These are phyloP conservation scores for Pterostichus niger DNA, from an alignment of 2,888 invertebrate genomes.

Conservation along the genomic window DNA sequence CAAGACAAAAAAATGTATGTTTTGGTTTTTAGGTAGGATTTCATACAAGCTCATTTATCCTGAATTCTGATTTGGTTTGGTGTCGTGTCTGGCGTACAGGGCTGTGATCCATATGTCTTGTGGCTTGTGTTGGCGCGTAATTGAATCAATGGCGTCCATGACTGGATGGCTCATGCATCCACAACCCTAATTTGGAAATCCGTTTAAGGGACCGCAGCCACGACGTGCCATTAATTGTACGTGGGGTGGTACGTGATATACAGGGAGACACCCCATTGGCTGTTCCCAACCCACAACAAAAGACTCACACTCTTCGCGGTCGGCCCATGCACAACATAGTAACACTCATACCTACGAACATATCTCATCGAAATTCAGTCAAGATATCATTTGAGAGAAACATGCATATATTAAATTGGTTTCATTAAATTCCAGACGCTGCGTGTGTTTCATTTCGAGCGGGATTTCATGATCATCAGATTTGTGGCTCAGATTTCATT, in stretches of 20 bases:
- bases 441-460: conserved; percentile 44
- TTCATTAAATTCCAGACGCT: conserved; percentile 8
- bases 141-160: conserved; percentile 45
- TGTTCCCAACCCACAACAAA: not conserved
- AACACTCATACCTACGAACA: no score
- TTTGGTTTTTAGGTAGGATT: no score
- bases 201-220: conserved; percentile 45
- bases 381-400: not conserved
- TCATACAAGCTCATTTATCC: no score
- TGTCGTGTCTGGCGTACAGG: no score
- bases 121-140: conserved; percentile 17
- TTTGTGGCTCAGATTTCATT: conserved; percentile 35
- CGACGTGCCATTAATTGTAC: conserved; percentile 53
- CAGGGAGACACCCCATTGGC: conserved; percentile 14
- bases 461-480: not conserved
- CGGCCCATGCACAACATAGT: not conserved
- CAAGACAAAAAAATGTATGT: no score
- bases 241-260: not conserved
- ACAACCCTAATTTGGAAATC: conserved; percentile 61
- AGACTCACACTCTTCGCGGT: not conserved
- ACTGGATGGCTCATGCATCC: conserved; percentile 43
- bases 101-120: not conserved
- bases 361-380: not conserved
- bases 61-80: no score
- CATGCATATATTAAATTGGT: conserved; percentile 24